These are phyloP conservation scores for Cyaniris semiargus DNA, from an alignment of 2,888 invertebrate species.

Conservation along the genomic window DNA sequence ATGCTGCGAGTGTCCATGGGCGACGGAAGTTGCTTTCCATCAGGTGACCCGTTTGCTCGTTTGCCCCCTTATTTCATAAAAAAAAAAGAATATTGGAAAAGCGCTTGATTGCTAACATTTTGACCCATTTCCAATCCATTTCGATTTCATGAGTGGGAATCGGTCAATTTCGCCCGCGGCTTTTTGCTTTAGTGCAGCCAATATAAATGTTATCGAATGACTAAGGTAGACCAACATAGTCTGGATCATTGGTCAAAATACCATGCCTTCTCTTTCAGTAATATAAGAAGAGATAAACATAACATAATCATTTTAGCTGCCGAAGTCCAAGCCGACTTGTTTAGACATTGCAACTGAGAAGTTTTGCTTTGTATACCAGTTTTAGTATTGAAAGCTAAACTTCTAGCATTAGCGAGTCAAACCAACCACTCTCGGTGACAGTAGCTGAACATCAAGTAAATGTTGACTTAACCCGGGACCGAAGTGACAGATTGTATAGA, in stretches of 20 bases:
- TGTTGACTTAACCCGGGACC: not conserved
- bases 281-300: not conserved
- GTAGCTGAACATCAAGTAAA: slow-evolving; percentile 8
- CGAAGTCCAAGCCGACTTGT: not conserved
- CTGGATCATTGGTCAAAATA: too few relatives aligned
- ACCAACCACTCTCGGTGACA: not conserved
- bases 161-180: not conserved
- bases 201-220: not conserved
- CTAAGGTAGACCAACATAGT: not conserved
- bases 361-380: not conserved
- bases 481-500: not conserved
- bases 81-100: slow-evolving; percentile 16
- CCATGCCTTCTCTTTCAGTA: not conserved
- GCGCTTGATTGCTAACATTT: slow-evolving; percentile 13
- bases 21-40: too few relatives aligned
- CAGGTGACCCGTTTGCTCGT: too few relatives aligned
- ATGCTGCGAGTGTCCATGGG: too few relatives aligned
- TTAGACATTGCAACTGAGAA: not conserved
- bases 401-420: not conserved
- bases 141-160: slow-evolving; percentile 6
- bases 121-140: slow-evolving; percentile 15
- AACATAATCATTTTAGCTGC: not conserved
- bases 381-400: not conserved
- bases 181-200: not conserved
- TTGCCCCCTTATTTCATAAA: too few relatives aligned